Evolutionary conservation across 2,888 invertebrate species (phyloP).

Genomic region (Antheraea assamensis): DNA sequence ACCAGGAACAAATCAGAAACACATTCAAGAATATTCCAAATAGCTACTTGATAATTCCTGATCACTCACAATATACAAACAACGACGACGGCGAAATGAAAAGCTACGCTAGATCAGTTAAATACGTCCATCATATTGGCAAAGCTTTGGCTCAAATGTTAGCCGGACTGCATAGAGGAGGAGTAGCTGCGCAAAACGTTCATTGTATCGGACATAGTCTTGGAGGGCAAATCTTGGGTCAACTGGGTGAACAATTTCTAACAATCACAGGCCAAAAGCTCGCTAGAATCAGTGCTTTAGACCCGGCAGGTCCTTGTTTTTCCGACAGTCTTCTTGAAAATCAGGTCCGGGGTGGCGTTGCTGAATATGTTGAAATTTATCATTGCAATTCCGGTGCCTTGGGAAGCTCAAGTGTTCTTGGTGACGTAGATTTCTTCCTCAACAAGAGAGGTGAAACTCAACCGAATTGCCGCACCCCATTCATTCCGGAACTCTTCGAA

Average conservation of each 20-base stretch:
- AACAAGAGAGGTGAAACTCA: constrained; percentile 77
- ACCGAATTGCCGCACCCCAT: constrained; percentile 69
- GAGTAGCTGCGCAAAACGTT: constrained; percentile 25
- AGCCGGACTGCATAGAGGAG: constrained; percentile 30
- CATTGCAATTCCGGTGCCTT: constrained; percentile 48
- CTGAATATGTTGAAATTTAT: constrained; percentile 20
- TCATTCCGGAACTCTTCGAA: constrained; percentile 53
- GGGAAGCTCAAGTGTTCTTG: constrained; percentile 59
- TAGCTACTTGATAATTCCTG: constrained; percentile 38
- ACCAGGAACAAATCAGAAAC: constrained; percentile 51
- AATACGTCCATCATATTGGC: constrained; percentile 38
- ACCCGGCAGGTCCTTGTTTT: constrained; percentile 20
- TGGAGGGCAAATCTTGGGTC: constrained; percentile 18
- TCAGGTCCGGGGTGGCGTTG: constrained; percentile 18
- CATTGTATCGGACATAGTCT: constrained; percentile 18
- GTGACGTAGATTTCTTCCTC: constrained; percentile 71
- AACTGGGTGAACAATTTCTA: constrained; percentile 11
- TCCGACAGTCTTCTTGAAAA: constrained; percentile 11
- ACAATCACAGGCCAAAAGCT: constrained; percentile 15
- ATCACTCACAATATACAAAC: constrained; percentile 38
- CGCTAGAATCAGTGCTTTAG: constrained; percentile 16
- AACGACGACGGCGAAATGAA: constrained; percentile 32
- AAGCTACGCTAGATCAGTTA: constrained; percentile 39
- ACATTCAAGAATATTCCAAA: constrained; percentile 35
- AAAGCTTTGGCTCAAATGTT: constrained; percentile 35